Percentiles rank a stretch among this genome's conserved stretches.
Evolutionary conservation across 2,113 vertebrate genomes (phyloP).

Genomic region (Mus pahari): DNA sequence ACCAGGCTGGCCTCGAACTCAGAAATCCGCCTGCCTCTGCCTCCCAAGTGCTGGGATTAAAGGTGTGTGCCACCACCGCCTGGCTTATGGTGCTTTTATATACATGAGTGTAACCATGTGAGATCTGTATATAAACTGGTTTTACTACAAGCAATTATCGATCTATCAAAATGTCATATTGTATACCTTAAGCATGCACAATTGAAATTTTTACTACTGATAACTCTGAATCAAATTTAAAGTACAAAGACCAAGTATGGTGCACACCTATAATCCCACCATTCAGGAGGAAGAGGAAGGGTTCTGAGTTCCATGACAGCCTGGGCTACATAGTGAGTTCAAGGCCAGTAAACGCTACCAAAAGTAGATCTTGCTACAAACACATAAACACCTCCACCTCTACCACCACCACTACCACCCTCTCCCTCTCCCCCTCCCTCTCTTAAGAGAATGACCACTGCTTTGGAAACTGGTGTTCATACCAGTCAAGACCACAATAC

Average conservation of each 20-base stretch:
- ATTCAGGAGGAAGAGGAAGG: neutral
- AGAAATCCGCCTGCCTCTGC: too few relatives aligned
- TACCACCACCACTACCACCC: too few relatives aligned
- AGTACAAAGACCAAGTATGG: neutral
- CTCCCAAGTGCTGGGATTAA: too few relatives aligned
- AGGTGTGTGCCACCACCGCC: too few relatives aligned
- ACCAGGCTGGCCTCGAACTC: too few relatives aligned
- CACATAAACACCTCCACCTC: neutral
- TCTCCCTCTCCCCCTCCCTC: too few relatives aligned
- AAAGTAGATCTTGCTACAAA: neutral
- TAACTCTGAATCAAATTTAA: neutral
- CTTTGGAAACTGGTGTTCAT: neutral
- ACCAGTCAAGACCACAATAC: neutral
- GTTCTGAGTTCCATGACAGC: neutral
- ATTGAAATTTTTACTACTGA: neutral
- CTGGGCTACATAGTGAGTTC: neutral
- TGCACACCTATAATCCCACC: neutral
- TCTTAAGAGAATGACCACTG: neutral
- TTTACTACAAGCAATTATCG: neutral
- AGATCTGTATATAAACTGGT: neutral
- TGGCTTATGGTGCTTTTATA: neutral
- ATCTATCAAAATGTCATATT: neutral
- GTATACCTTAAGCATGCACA: neutral
- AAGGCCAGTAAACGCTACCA: neutral
- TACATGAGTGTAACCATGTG: neutral